Evolutionary conservation across 2,797 vertebrate species (phyloP).

Genomic region (Argentina silus): DNA sequence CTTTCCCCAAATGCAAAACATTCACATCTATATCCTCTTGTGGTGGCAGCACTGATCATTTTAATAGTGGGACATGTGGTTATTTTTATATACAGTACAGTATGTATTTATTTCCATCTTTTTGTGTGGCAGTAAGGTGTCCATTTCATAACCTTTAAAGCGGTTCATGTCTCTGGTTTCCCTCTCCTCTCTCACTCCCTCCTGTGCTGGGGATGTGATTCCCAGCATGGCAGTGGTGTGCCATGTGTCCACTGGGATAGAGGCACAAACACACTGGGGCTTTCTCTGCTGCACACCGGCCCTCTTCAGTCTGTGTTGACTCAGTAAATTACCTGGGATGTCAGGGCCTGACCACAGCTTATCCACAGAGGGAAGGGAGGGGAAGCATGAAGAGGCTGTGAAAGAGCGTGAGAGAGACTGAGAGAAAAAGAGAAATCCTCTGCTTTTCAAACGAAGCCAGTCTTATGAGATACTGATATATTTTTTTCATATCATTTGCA

Average conservation of each 20-base stretch:
- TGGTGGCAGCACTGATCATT: no score
- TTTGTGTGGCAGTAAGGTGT: no score
- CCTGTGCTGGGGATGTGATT: constrained; percentile 15
- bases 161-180: no score
- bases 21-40: background rate
- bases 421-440: background rate
- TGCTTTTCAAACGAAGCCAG: background rate
- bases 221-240: constrained; percentile 56
- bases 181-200: background rate
- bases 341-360: constrained; percentile 73
- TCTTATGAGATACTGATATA: background rate
- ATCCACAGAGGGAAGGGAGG: constrained; percentile 51
- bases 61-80: no score
- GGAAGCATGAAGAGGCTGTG: constrained; percentile 12
- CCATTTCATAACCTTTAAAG: no score
- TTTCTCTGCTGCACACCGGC: constrained; percentile 70
- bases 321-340: constrained; percentile 77
- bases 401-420: constrained; percentile 35
- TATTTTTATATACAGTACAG: no score
- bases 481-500: no score
- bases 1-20: background rate
- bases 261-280: constrained; percentile 61
- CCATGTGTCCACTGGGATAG: constrained; percentile 56
- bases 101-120: no score
- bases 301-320: constrained; percentile 75